Evolutionary conservation across 1,140 invertebrate species (phyloP), one percentile per base, ranked within the genome.

Genomic region (Druon quercuslanigerum): DNA sequence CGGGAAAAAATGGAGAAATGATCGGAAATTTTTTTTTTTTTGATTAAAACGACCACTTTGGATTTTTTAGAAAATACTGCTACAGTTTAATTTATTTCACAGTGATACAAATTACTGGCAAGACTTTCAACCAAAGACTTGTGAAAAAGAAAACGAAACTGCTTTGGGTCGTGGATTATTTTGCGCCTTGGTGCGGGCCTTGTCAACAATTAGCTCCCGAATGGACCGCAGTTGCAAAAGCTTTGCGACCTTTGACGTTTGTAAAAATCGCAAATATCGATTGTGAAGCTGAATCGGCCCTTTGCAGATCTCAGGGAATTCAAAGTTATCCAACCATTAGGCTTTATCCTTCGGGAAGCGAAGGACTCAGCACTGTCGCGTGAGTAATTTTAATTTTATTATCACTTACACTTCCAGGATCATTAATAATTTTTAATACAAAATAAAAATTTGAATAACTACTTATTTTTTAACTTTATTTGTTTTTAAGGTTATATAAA

Each of bases 271-370:
- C 92, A 3, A 92, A 93, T 83, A 93, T 96, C 3, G 93, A 96
- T 88, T 96, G 96, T 89, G 92, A 94, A 74, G 87, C 87, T 33
- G 89, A 96, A 84, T 52, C 81, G 9, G 82, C 88, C 46, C 81
- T 96, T 2, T 96, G 96, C 87, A 74, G 82, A 33, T 77, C 89
- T 3, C 92, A 95, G 87, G 90, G 91, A 73, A 90, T 96, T 17
- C 86, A 89, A n/a, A 93, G 93, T 51, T 96, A 96, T 90, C 96
- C 96, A 0, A 94, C 93, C 14, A 94, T 96, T 76, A 91, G 95
- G 73, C 82, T 96, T 3, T 96, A 95, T 89, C 94, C 95, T 7
- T 83, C 90, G 3, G 92, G 92, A 19, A 90, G 87, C 74, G 83
- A 89, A 75, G 92, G 93, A 73, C 78, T 93, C 16, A 90, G 88